Evolutionary conservation across 2,888 invertebrate species (phyloP).

Genomic region (Muscina levida): DNA sequence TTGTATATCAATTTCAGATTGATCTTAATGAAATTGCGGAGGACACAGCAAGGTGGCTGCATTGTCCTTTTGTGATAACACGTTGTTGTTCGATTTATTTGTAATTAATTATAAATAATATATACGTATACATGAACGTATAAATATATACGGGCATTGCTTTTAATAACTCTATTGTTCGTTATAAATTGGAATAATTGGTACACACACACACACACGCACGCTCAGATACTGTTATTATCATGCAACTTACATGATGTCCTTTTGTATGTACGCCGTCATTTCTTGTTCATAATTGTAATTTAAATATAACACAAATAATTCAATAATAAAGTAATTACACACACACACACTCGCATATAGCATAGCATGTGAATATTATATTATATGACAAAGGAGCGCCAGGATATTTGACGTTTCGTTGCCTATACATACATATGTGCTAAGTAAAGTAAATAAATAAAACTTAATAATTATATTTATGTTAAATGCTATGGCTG

Average conservation of each 20-base stretch:
- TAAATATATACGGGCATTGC: background rate
- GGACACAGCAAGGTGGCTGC: too few species aligned
- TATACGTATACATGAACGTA: background rate
- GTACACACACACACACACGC: background rate
- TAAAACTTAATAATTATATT: constrained; percentile 51
- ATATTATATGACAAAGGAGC: too few species aligned
- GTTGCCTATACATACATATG: too few species aligned
- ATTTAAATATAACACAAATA: constrained; percentile 34
- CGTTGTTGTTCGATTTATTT: too few species aligned
- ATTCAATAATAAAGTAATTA: constrained; percentile 34
- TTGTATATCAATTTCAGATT: too few species aligned
- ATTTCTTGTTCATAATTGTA: constrained; percentile 10
- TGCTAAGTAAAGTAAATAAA: constrained; percentile 1
- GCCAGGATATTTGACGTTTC: too few species aligned
- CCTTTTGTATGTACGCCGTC: too few species aligned
- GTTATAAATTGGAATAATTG: background rate
- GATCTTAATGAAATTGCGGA: too few species aligned
- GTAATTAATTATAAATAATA: background rate
- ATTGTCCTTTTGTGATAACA: too few species aligned
- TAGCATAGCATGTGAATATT: background rate
- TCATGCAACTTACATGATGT: too few species aligned
- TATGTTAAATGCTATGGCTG: constrained; percentile 45
- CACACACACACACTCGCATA: background rate
- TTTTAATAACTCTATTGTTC: background rate
- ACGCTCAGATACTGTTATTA: background rate